Evolutionary conservation across 2,113 vertebrate genomes (phyloP).

Genomic region (Pogona vitticeps): DNA sequence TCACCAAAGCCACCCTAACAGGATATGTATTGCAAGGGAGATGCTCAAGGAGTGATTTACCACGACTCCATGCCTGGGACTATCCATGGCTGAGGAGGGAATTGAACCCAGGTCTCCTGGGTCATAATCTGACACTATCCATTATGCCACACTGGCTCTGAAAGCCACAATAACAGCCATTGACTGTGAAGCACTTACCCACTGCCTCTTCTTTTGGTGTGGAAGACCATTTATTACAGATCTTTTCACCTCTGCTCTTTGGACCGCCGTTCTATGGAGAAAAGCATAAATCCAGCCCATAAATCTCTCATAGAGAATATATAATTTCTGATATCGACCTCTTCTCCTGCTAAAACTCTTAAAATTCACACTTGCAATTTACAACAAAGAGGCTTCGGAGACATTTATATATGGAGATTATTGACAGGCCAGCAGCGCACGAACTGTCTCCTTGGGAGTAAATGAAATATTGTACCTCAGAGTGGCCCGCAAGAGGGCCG

Average conservation of each 20-base stretch:
- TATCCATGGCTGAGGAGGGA: too few species aligned
- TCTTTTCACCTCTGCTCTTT: background rate
- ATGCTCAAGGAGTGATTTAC: too few species aligned
- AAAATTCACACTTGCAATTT: background rate
- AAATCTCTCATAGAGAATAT: background rate
- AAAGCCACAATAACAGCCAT: background rate
- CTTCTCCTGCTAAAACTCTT: background rate
- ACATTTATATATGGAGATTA: background rate
- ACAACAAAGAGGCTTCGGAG: background rate
- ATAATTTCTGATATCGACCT: background rate
- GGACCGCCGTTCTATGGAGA: slow-evolving; percentile 11
- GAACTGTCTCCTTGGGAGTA: slow-evolving; percentile 7
- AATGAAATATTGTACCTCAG: background rate
- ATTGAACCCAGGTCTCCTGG: too few species aligned
- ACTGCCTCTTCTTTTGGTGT: background rate
- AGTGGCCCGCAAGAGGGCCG: slow-evolving; percentile 3
- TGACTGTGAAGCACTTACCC: background rate
- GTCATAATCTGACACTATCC: too few species aligned
- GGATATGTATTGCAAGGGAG: too few species aligned
- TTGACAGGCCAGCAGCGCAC: background rate
- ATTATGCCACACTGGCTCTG: too few species aligned
- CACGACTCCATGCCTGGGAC: too few species aligned
- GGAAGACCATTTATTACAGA: background rate
- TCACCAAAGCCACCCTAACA: too few species aligned
- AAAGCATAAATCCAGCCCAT: background rate